Conservation (phyloP, 2,888 invertebrate genomes). For the Nephrotoma appendiculata region DNA sequence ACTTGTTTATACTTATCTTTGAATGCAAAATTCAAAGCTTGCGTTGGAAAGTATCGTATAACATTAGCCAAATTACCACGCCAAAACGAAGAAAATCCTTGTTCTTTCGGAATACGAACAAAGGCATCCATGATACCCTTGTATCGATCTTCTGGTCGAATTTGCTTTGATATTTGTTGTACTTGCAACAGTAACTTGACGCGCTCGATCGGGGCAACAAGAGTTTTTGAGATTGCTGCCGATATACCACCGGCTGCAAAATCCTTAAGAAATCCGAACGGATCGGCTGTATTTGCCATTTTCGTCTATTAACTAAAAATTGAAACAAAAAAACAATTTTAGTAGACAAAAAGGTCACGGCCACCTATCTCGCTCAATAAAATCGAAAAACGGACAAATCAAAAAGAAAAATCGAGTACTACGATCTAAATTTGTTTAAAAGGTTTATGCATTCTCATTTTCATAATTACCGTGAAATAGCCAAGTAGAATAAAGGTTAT, state of each 20-base stretch:
- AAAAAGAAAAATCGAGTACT: neutral
- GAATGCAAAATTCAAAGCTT: slow-evolving; percentile 89
- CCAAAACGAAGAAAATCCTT: slow-evolving; percentile 75
- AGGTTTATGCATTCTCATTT: too few species aligned
- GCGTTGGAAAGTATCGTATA: slow-evolving; percentile 86
- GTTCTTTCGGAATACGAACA: slow-evolving; percentile 72
- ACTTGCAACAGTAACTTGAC: slow-evolving; percentile 90
- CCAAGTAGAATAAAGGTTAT: too few species aligned
- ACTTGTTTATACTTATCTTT: slow-evolving; percentile 82
- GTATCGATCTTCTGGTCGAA: slow-evolving; percentile 71
- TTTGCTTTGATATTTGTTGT: slow-evolving; percentile 85
- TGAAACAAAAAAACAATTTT: neutral
- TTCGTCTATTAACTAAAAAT: neutral
- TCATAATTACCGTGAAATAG: too few species aligned
- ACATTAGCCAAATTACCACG: slow-evolving; percentile 91
- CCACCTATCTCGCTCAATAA: neutral
- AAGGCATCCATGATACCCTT: slow-evolving; percentile 79
- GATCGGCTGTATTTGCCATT: slow-evolving; percentile 42
- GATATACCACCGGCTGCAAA: slow-evolving; percentile 84
- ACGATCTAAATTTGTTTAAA: neutral
- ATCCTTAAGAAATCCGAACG: slow-evolving; percentile 75
- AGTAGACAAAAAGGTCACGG: neutral
- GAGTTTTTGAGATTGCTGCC: slow-evolving; percentile 87
- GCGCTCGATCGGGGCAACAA: slow-evolving; percentile 89
- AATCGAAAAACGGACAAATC: neutral